A percentile compares a stretch with the other conserved stretches of the same genome.
phyloP scores from a whole-genome alignment of 2,888 invertebrate species.

The Epirrita christyi region DNA sequence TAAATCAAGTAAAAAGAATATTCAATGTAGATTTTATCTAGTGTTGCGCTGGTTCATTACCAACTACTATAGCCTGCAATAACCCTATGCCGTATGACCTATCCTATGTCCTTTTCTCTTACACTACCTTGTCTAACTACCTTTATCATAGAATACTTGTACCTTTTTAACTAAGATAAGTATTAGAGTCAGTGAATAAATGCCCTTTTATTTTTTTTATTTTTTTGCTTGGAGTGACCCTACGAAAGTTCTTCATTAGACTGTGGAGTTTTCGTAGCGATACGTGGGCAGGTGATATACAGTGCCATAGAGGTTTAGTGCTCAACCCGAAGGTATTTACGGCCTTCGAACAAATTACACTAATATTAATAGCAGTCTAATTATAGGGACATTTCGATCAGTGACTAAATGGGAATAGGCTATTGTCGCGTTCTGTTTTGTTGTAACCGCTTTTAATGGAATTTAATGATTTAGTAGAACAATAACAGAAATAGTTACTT shows the following conservation, averaged over 20 bases:
- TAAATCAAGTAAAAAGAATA: no score
- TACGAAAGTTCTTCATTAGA: neutral
- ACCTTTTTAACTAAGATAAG: no score
- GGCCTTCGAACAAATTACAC: slow-evolving; percentile 27
- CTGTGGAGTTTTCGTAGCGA: slow-evolving; percentile 11
- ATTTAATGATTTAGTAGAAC: no score
- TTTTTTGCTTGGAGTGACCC: neutral
- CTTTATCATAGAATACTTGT: no score
- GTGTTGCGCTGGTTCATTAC: no score
- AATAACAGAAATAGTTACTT: neutral
- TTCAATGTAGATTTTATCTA: no score
- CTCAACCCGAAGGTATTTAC: slow-evolving; percentile 24
- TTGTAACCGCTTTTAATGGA: neutral
- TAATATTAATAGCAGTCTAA: slow-evolving; percentile 27
- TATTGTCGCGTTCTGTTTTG: neutral
- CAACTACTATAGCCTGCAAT: no score
- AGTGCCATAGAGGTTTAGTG: slow-evolving; percentile 28
- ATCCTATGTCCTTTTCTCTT: no score
- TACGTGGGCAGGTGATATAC: slow-evolving; percentile 30
- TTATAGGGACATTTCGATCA: slow-evolving; percentile 25
- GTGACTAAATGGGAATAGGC: slow-evolving; percentile 9
- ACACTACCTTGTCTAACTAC: no score
- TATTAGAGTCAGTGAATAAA: no score
- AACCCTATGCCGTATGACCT: no score
- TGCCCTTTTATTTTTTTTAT: no score